A percentile compares a stretch with the other conserved stretches of the same genome.
phyloP scores from a whole-genome alignment of 2,113 vertebrate genomes.

The Ophiodon elongatus region DNA sequence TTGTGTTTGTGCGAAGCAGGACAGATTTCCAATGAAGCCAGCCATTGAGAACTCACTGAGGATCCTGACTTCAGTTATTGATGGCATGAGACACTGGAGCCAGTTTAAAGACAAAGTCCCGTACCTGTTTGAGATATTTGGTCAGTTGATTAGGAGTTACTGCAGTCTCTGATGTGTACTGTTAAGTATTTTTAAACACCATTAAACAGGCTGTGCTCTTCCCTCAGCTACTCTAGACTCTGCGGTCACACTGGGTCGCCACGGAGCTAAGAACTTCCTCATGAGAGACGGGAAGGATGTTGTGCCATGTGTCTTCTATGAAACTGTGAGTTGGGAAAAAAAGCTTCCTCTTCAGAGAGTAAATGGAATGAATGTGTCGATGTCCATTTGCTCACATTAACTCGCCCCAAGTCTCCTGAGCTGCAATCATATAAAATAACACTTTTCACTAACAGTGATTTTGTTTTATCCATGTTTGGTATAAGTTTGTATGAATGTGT shows the following conservation, averaged over 20 bases:
- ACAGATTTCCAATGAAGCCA: slow-evolving; percentile 73
- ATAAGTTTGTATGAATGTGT: not conserved
- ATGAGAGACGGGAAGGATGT: slow-evolving; percentile 90
- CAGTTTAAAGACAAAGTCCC: slow-evolving; percentile 86
- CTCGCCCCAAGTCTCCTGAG: not conserved
- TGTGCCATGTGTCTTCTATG: slow-evolving; percentile 92
- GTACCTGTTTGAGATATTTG: slow-evolving; percentile 92
- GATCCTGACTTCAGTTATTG: slow-evolving; percentile 91
- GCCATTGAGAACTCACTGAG: slow-evolving; percentile 87
- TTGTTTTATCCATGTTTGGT: not conserved
- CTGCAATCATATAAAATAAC: not conserved
- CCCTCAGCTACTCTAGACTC: slow-evolving; percentile 91
- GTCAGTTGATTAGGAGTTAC: slow-evolving; percentile 78
- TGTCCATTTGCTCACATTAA: not conserved
- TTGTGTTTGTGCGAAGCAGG: slow-evolving; percentile 62
- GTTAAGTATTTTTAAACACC: not conserved
- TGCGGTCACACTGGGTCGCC: slow-evolving; percentile 89
- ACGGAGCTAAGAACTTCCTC: slow-evolving; percentile 92
- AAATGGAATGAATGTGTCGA: not conserved
- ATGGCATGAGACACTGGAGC: slow-evolving; percentile 94
- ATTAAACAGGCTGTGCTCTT: slow-evolving; percentile 40
- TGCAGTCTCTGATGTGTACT: not conserved
- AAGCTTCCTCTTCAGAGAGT: not conserved
- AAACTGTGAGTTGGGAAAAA: slow-evolving; percentile 89
- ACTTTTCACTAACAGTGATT: not conserved